Evolutionary conservation across 2,888 invertebrate species (phyloP).

Genomic region (Thalpophila matura): DNA sequence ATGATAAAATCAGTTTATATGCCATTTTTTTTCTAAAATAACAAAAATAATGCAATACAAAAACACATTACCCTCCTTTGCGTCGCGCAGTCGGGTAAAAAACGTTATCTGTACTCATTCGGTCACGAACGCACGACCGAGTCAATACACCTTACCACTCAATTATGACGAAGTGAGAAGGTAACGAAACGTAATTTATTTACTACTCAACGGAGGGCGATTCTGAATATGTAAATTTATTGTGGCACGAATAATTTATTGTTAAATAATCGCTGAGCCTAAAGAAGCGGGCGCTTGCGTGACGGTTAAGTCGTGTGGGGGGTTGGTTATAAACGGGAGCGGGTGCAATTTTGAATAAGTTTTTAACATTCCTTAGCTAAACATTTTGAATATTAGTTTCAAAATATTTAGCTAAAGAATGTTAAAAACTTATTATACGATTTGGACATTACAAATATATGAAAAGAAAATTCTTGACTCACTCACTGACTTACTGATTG

Average conservation of each 20-base stretch:
- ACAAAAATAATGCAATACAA: conserved; percentile 3
- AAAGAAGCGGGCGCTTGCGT: conserved; percentile 84
- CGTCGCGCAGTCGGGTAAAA: too few species aligned
- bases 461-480: too few species aligned
- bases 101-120: conserved; percentile 1
- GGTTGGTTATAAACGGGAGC: conserved; percentile 28
- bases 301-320: conserved; percentile 61
- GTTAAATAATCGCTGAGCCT: conserved; percentile 85
- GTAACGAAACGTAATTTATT: conserved; percentile 87
- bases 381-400: too few species aligned
- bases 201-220: conserved; percentile 82
- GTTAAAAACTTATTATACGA: too few species aligned
- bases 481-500: too few species aligned
- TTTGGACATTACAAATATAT: too few species aligned
- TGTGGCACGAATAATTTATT: conserved; percentile 84
- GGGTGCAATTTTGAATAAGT: conserved; percentile 2
- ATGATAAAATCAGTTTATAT: too few species aligned
- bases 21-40: neutral
- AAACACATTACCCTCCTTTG: too few species aligned
- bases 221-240: conserved; percentile 84
- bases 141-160: conserved; percentile 70
- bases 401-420: too few species aligned
- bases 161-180: conserved; percentile 84
- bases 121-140: conserved; percentile 48
- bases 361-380: too few species aligned